Evolutionary conservation across 2,797 vertebrate genomes (phyloP), one percentile per base, ranked within the genome.

Genomic region (Numenius phaeopus): DNA sequence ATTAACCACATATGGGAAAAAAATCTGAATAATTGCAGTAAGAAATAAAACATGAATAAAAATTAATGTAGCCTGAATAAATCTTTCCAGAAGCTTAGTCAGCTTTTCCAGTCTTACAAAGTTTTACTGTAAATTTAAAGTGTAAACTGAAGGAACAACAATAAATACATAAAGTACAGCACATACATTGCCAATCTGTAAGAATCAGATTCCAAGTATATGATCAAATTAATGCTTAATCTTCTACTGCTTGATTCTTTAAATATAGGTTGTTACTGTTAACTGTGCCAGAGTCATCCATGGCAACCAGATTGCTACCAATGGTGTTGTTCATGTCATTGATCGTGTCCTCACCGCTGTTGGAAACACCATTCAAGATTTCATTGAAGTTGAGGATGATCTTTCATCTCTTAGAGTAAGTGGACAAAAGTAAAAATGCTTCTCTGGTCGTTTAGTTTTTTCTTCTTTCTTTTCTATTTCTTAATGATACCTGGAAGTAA

Each of bases 261-360:
- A 69, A 93, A 96, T 75, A 54, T 37, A 99, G 99, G 98, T 99
- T 69, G 99, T 99, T 94, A 99, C 99, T 2, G 99, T 99, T 81
- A 99, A 99, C 97, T 99, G 99, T 55, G 99, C 99, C 83, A 98
- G 99, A 96, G 96, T 99, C 65, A 99, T 99, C 96, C 98, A 99
- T 19, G 99, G 99, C 23, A 99, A 99, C 96, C 99, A 99, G 97
- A 98, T 99, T 75, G 99, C 99, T 89, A 99, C 99, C 87, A 99
- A 99, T 62, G 99, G 99, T n/a, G 99, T 99, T 49, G 99, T 99
- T 44, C 99, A 99, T 13, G 99, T 99, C 9, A 98, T 99, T 80
- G 99, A 99, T 89, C 99, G 99, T 14, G 99, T 99, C 84, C 98
- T 99, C 95, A 99, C 98, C 0, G 96, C 99, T 19, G 98, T 98